These are phyloP conservation scores for Paraescarpia echinospica DNA, from an alignment of 1,140 invertebrate genomes.

Conservation along the genomic window DNA sequence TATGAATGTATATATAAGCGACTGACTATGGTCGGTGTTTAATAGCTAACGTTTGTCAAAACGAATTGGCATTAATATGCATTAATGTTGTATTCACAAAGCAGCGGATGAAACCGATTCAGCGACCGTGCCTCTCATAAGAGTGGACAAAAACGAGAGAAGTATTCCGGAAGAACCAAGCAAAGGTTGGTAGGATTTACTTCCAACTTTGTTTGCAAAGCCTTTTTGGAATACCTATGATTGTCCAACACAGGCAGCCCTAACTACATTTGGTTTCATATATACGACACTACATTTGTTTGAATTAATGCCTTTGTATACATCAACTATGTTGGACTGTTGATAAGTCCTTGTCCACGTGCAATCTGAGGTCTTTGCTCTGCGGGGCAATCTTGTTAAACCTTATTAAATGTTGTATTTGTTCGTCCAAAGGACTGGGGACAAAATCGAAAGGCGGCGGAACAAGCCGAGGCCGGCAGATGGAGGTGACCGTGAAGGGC, in stretches of 20 bases:
- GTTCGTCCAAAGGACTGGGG: not conserved
- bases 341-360: too few species aligned
- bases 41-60: not conserved
- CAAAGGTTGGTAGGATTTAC: not conserved
- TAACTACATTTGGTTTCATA: too few species aligned
- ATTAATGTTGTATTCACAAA: not conserved
- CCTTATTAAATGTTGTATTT: not conserved
- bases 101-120: not conserved
- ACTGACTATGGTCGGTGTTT: too few species aligned
- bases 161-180: not conserved
- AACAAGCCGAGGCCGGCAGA: not conserved
- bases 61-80: not conserved
- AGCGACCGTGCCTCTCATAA: not conserved
- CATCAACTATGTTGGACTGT: too few species aligned
- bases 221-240: not conserved
- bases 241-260: not conserved
- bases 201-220: not conserved
- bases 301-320: too few species aligned
- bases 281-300: too few species aligned
- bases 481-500: constrained; percentile 16
- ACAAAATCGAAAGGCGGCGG: not conserved
- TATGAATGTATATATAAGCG: too few species aligned
- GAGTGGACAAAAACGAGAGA: not conserved
- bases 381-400: too few species aligned
- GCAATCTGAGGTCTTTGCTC: too few species aligned